A percentile compares a stretch with the other conserved stretches of the same genome.
These are phyloP conservation scores for Indicator maculatus DNA, from an alignment of 2,113 vertebrate genomes.

Conservation along the genomic window DNA sequence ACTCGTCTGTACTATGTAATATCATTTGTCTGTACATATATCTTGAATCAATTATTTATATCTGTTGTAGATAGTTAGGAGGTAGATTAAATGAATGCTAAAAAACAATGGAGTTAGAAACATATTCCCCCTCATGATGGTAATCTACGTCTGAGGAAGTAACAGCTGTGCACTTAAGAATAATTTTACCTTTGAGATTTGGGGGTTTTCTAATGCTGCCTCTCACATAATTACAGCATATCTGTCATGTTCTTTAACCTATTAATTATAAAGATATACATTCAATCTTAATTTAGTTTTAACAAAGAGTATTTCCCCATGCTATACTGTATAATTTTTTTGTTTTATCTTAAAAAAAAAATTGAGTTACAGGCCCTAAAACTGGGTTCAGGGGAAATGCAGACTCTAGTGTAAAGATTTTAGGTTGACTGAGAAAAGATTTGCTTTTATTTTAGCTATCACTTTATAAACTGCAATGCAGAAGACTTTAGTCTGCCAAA, in stretches of 20 bases:
- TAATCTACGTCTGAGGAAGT: neutral
- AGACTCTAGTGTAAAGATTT: neutral
- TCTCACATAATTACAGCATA: neutral
- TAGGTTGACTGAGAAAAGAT: neutral
- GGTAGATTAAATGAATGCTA: neutral
- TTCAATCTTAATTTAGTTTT: neutral
- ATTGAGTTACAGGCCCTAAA: neutral
- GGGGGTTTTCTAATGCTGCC: neutral
- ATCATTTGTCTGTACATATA: neutral
- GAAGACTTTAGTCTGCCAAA: neutral
- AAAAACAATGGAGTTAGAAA: neutral
- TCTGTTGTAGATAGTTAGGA: neutral
- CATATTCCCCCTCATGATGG: neutral
- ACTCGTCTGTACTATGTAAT: no score
- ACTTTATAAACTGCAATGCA: neutral
- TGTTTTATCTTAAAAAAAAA: neutral
- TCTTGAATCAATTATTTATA: neutral
- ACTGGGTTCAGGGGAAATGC: neutral
- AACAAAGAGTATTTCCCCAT: neutral
- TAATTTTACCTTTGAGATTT: conserved; percentile 16
- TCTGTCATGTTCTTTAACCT: neutral
- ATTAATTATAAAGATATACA: neutral
- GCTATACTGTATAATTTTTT: neutral
- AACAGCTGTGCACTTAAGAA: neutral
- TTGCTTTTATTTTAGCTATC: neutral